Base-by-base conservation (phyloP, 2,888 invertebrate species). In the Dichetophora obliterata region DNA sequence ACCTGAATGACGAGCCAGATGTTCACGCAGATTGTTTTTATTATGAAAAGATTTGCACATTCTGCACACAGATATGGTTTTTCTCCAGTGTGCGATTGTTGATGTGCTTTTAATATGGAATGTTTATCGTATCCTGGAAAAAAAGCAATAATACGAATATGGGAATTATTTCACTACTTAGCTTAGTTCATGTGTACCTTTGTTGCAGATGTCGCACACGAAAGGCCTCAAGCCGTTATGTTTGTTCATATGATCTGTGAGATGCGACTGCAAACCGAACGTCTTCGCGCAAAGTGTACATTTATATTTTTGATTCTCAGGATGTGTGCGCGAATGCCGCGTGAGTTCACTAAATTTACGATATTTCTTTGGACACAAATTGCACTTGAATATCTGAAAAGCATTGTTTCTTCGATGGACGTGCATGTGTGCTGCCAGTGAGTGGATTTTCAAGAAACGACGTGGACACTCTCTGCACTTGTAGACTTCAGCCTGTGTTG, bases 231-330 rank as follows among this genome's bases (percentile, higher is more conserved):
- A 69, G n/a, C 80, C 80, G 19, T 77, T 78, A 59, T 80, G 81
- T 11, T 77, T 77, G 37, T 78, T 78, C 73, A 80, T 75, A 75
- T 80, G 82, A 37, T 81, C 80, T 9, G 89, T 89, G 0, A 92
- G 85, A 81, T 92, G 92, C 69, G 92, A 92, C 1, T 90, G 90
- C 66, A 92, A n/a, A 0, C 91, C 90, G 82, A 91, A 93, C 1
- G 89, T 89, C 82, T 92, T 92, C 1, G 90, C 87, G 82, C 93
- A 93, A 65, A 91, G 86, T 5, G 87, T 87, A 85, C 93, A 93
- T 69, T 89, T 88, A 78, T 90, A 90, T 0, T 90, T 90, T 77
- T 90, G 91, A 2, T 90, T 88, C n/a, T 90, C 86, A 4, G 88
- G 89, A 82, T 93, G 93, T 34, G 91, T 87, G 81, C 91, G 91